Evolutionary conservation across 2,113 vertebrate genomes (phyloP).

Genomic region (Neodontobutis hainanensis): DNA sequence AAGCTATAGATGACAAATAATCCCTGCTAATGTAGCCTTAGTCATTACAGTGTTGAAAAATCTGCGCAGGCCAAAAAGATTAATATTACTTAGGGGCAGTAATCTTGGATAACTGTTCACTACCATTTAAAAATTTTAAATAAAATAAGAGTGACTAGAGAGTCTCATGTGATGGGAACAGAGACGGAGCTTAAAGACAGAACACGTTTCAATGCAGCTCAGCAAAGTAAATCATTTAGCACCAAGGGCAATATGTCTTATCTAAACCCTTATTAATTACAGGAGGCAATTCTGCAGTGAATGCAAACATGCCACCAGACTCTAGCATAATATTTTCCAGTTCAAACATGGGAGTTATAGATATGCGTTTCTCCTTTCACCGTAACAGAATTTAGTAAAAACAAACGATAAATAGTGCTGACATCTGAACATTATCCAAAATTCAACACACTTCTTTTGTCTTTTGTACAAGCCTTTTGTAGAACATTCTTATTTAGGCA

Average conservation of each 20-base stretch:
- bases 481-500: too few relatives aligned
- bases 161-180: neutral
- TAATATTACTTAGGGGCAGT: conserved; percentile 15
- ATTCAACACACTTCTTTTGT: too few relatives aligned
- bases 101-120: conserved; percentile 8
- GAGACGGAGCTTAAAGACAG: neutral
- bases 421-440: too few relatives aligned
- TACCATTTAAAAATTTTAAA: neutral
- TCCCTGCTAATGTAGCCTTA: conserved; percentile 25
- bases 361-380: neutral
- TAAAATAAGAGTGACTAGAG: conserved; percentile 1
- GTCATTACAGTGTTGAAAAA: conserved; percentile 6
- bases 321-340: neutral
- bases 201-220: conserved; percentile 4
- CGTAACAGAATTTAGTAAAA: neutral
- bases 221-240: conserved; percentile 23
- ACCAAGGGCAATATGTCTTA: conserved; percentile 13
- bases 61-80: conserved; percentile 29
- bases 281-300: conserved; percentile 18
- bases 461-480: too few relatives aligned
- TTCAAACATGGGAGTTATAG: neutral
- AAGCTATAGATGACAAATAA: conserved; percentile 16
- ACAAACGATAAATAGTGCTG: too few relatives aligned
- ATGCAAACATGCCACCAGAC: conserved; percentile 2
- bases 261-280: conserved; percentile 18